Percentiles rank a stretch among this genome's conserved stretches.
These are phyloP conservation scores for Drosophila takahashii DNA, from an alignment of 1,140 invertebrate genomes.

Conservation along the genomic window DNA sequence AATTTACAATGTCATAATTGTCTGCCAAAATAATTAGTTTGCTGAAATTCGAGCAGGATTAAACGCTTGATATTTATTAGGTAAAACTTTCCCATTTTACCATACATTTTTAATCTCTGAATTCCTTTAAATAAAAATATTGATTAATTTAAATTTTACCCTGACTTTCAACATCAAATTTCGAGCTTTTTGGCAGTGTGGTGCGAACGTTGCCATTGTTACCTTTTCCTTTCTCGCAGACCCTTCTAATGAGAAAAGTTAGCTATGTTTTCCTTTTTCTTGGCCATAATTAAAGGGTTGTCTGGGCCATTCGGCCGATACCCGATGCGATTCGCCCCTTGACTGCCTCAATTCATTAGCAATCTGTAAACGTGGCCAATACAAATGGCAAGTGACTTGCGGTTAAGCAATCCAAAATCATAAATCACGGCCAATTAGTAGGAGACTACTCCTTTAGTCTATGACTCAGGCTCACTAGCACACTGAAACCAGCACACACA, in stretches of 20 bases:
- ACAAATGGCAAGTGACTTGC: constrained; percentile 72
- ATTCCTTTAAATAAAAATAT: not conserved
- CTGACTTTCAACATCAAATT: not conserved
- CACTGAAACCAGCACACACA: constrained; percentile 17
- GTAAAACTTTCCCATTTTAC: not conserved
- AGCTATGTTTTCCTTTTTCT: constrained; percentile 15
- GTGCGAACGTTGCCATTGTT: constrained; percentile 31
- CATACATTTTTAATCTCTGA: not conserved
- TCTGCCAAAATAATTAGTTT: too few relatives aligned
- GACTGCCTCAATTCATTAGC: constrained; percentile 47
- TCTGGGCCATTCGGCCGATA: constrained; percentile 1
- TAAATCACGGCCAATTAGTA: constrained; percentile 78
- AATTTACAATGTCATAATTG: too few relatives aligned
- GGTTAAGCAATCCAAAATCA: constrained; percentile 73
- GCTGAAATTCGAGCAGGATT: too few relatives aligned
- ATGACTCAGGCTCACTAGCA: constrained; percentile 17
- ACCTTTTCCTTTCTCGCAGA: constrained; percentile 22
- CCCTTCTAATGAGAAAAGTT: constrained; percentile 67
- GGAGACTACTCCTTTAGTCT: constrained; percentile 23
- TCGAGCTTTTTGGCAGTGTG: constrained; percentile 21
- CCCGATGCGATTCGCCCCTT: constrained; percentile 26
- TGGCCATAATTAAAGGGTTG: constrained; percentile 67
- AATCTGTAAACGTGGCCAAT: constrained; percentile 51
- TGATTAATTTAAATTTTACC: not conserved
- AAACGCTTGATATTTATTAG: too few relatives aligned